A percentile compares a stretch with the other conserved stretches of the same genome.
Conservation (phyloP, 2,113 vertebrate species). For the Phalacrocorax carbo region DNA sequence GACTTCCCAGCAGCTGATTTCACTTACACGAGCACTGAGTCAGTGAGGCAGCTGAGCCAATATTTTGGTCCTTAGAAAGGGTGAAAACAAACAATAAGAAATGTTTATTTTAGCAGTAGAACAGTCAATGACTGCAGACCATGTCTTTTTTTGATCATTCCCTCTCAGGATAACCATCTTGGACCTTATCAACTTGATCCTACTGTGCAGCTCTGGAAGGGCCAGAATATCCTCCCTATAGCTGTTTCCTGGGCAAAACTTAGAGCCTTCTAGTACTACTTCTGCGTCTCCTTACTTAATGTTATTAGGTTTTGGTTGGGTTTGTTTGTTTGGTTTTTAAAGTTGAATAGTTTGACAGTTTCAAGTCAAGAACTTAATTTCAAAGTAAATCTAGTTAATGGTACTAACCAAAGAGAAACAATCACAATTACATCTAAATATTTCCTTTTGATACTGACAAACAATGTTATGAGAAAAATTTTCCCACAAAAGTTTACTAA, state of each 20-base stretch:
- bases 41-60: not conserved
- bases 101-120: not conserved
- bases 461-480: not conserved
- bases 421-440: not conserved
- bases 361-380: not conserved
- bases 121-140: too few relatives aligned
- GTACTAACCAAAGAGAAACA: not conserved
- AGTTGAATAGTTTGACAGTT: not conserved
- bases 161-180: not conserved
- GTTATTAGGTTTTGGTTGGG: not conserved
- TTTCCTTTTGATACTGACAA: not conserved
- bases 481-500: not conserved
- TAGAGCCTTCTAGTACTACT: not conserved
- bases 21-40: not conserved
- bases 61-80: not conserved
- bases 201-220: not conserved
- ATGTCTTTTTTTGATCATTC: not conserved
- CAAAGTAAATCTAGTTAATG: not conserved
- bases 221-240: not conserved
- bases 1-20: not conserved
- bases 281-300: not conserved
- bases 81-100: not conserved
- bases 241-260: not conserved
- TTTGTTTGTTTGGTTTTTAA: not conserved
- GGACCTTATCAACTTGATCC: not conserved